These are phyloP conservation scores for Lasioglossum baleicum DNA, from an alignment of 1,140 invertebrate genomes.

Conservation along the genomic window DNA sequence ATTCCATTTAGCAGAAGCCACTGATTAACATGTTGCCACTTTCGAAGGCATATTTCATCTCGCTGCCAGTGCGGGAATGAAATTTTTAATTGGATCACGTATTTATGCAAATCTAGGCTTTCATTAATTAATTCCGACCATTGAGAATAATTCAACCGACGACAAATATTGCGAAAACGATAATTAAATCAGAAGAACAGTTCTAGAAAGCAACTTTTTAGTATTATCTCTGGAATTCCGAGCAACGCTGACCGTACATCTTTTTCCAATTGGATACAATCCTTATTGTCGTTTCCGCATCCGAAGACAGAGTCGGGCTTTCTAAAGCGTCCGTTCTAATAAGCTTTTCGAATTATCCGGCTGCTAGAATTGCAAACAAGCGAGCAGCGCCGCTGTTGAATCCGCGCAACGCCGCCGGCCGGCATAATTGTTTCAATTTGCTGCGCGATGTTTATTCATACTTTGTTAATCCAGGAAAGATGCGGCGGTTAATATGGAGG, in stretches of 20 bases:
- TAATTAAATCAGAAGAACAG: no score
- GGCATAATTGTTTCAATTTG: not conserved
- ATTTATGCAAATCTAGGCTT: no score
- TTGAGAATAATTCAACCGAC: no score
- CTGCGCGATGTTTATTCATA: slow-evolving; percentile 2
- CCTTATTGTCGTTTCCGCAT: not conserved
- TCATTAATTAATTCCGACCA: no score
- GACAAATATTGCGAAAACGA: no score
- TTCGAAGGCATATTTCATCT: not conserved
- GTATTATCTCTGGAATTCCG: no score
- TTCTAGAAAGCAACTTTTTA: no score
- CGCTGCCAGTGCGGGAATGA: not conserved
- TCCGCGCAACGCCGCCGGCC: no score
- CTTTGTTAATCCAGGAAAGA: slow-evolving; percentile 85
- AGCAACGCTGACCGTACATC: not conserved
- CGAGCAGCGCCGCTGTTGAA: not conserved
- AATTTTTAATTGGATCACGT: no score
- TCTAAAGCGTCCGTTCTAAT: not conserved
- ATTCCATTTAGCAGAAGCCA: not conserved
- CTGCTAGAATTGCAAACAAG: not conserved
- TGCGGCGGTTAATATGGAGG: slow-evolving; percentile 95
- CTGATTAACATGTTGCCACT: not conserved
- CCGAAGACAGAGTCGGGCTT: not conserved
- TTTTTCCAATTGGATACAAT: not conserved
- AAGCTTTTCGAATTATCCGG: not conserved